phyloP scores from a whole-genome alignment of 2,797 vertebrate species.

The Garrulus glandarius region DNA sequence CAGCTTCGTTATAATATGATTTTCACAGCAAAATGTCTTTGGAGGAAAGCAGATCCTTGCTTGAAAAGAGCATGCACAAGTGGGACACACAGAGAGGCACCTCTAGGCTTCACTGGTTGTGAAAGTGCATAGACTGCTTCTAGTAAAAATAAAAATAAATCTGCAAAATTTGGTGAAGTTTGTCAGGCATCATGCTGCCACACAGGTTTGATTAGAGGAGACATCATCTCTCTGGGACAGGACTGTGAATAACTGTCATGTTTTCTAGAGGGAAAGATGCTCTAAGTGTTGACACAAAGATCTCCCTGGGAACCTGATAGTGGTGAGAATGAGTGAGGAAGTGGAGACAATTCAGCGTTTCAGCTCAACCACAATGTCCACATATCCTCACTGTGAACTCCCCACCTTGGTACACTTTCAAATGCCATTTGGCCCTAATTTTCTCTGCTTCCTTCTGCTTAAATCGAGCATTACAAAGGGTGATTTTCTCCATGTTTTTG shows the following conservation, averaged over 20 bases:
- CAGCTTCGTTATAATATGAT: neutral
- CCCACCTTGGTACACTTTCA: neutral
- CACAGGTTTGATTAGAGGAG: neutral
- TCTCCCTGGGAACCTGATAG: neutral
- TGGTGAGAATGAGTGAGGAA: neutral
- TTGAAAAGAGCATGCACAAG: neutral
- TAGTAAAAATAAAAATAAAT: neutral
- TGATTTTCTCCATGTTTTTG: neutral
- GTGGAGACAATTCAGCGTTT: neutral
- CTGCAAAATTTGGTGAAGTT: neutral
- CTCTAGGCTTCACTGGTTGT: neutral
- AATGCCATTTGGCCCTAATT: neutral
- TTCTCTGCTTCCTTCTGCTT: neutral
- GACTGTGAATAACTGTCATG: neutral
- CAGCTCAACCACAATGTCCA: fast-evolving
- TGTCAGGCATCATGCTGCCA: neutral
- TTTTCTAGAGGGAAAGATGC: neutral
- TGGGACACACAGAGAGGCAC: neutral
- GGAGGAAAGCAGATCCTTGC: neutral
- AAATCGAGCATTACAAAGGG: neutral
- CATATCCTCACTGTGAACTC: neutral
- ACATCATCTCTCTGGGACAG: neutral
- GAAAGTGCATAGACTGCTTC: neutral
- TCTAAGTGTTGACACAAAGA: neutral
- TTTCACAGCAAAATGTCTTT: slow-evolving; percentile 17